These are phyloP conservation scores for Acromyrmex heyeri DNA, from an alignment of 1,140 invertebrate genomes.

Conservation along the genomic window DNA sequence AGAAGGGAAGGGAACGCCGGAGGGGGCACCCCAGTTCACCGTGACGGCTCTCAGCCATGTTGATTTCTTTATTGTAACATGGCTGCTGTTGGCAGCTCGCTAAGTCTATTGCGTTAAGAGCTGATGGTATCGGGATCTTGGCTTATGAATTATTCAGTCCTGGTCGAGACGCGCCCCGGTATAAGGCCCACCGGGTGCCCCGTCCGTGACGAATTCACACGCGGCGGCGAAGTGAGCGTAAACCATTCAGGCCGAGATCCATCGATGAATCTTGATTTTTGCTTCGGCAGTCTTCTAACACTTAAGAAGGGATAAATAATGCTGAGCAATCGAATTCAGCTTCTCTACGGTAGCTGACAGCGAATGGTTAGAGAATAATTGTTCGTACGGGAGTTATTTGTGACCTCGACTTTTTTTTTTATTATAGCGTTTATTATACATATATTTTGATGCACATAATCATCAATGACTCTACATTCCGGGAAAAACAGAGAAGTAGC, in stretches of 20 bases:
- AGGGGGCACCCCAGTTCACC: conserved; percentile 35
- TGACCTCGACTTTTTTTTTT: not conserved
- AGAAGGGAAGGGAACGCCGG: conserved; percentile 53
- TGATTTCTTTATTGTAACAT: conserved; percentile 84
- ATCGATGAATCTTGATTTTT: conserved; percentile 43
- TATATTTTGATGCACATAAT: no score
- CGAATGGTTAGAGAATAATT: conserved; percentile 8
- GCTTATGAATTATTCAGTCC: conserved; percentile 81
- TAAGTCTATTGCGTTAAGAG: conserved; percentile 81
- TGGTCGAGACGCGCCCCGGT: conserved; percentile 63
- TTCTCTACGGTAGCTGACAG: conserved; percentile 25
- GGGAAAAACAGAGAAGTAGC: no score
- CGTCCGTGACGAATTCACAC: conserved; percentile 63
- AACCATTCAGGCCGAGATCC: not conserved
- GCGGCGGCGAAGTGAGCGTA: conserved; percentile 5
- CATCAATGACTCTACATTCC: no score
- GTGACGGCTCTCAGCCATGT: conserved; percentile 78
- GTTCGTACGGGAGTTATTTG: not conserved
- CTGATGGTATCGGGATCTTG: conserved; percentile 77
- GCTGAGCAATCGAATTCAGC: conserved; percentile 32
- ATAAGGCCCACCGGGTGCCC: conserved; percentile 59
- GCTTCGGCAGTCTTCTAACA: not conserved
- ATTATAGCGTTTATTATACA: no score
- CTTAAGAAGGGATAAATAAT: conserved; percentile 15
- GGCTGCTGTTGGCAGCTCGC: conserved; percentile 85